phyloP scores from a whole-genome alignment of 2,113 vertebrate species.

The Phocoena phocoena region DNA sequence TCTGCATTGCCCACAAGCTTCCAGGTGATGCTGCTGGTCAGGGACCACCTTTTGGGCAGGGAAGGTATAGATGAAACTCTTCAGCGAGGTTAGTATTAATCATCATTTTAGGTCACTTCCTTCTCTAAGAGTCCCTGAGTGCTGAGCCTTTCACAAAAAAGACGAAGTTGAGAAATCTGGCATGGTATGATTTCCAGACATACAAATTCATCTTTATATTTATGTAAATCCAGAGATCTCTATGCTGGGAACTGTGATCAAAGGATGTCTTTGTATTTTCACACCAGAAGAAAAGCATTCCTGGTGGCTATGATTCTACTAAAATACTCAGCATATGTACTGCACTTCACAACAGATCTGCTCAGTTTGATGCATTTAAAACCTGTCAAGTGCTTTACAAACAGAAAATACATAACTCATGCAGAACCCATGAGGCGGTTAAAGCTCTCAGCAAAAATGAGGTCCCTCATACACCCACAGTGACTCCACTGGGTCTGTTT shows the following conservation, averaged over 20 bases:
- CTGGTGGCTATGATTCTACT: neutral
- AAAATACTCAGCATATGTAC: neutral
- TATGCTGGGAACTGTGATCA: neutral
- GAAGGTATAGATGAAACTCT: neutral
- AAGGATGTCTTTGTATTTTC: slow-evolving; percentile 28
- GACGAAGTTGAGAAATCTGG: neutral
- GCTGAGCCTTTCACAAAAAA: neutral
- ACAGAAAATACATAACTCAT: slow-evolving; percentile 45
- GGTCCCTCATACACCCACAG: neutral
- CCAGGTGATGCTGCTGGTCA: neutral
- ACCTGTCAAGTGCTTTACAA: slow-evolving; percentile 31
- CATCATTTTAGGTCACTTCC: neutral
- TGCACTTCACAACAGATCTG: slow-evolving; percentile 31
- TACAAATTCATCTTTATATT: neutral
- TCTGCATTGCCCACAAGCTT: neutral
- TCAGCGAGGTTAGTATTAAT: neutral
- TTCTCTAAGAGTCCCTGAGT: neutral
- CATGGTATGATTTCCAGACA: neutral
- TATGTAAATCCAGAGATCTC: slow-evolving; percentile 42
- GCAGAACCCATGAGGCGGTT: neutral
- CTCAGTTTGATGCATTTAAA: slow-evolving; percentile 47
- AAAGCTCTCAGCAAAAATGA: slow-evolving; percentile 33
- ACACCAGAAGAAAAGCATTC: slow-evolving; percentile 31
- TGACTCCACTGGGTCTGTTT: neutral
- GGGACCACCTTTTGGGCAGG: neutral